phyloP scores from a whole-genome alignment of 1,140 invertebrate species.

The Caenorhabditis briggsae region DNA sequence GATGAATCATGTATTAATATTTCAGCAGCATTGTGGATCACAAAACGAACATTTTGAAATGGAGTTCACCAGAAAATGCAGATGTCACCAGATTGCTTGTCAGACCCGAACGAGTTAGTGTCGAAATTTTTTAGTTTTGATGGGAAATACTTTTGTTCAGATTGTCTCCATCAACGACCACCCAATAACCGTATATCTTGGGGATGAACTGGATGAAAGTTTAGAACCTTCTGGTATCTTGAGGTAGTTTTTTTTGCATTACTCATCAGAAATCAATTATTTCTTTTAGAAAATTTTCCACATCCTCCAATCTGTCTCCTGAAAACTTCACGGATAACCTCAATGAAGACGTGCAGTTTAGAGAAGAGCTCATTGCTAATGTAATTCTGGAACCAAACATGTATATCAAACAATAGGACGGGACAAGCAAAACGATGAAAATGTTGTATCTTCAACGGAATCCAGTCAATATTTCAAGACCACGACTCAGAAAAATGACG shows the following conservation, averaged over 20 bases:
- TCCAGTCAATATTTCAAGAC: too few relatives aligned
- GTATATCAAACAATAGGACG: neutral
- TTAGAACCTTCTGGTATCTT: neutral
- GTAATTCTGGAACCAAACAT: neutral
- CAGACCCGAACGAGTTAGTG: neutral
- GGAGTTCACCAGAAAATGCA: neutral
- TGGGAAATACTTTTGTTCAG: too few relatives aligned
- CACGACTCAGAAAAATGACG: too few relatives aligned
- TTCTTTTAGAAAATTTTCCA: neutral
- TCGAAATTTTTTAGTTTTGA: neutral
- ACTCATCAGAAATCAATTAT: neutral
- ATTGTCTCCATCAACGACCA: too few relatives aligned
- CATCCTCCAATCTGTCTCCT: neutral
- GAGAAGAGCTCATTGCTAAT: neutral
- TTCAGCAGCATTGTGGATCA: neutral
- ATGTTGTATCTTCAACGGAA: too few relatives aligned
- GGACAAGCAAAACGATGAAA: neutral
- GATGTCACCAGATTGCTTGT: neutral
- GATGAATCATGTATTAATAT: neutral
- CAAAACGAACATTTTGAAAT: constrained; percentile 4
- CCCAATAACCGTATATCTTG: too few relatives aligned
- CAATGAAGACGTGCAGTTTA: neutral
- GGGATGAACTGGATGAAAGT: neutral
- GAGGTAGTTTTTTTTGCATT: neutral
- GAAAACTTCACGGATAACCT: neutral